Percentiles rank a stretch among this genome's conserved stretches.
Evolutionary conservation across 2,113 vertebrate species (phyloP).

Genomic region (Maccullochella peelii): DNA sequence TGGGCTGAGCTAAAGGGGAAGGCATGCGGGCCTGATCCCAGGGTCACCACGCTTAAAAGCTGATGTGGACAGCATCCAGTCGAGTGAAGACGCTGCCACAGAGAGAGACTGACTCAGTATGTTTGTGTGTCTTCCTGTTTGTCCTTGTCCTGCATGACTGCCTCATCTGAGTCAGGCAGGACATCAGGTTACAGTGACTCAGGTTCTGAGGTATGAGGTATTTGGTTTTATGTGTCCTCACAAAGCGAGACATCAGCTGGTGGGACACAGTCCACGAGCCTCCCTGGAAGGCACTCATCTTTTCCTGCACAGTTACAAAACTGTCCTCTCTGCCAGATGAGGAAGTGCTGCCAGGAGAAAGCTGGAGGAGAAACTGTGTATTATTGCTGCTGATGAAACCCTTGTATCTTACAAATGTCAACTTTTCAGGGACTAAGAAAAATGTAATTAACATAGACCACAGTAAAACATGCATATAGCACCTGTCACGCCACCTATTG

Average conservation of each 20-base stretch:
- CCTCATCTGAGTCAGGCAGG: constrained; percentile 19
- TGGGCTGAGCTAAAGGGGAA: constrained; percentile 67
- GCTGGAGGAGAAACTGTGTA: neutral
- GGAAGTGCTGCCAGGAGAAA: neutral
- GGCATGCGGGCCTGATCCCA: constrained; percentile 59
- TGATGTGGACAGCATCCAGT: constrained; percentile 37
- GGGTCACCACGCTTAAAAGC: constrained; percentile 58
- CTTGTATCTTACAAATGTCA: neutral
- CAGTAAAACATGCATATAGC: neutral
- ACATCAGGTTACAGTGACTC: constrained; percentile 30
- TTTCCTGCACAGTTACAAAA: neutral
- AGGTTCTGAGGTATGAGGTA: constrained; percentile 2
- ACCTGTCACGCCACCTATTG: neutral
- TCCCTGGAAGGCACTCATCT: constrained; percentile 9
- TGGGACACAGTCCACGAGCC: neutral
- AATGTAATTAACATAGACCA: neutral
- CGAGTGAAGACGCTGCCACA: constrained; percentile 4
- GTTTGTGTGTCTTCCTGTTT: constrained; percentile 26
- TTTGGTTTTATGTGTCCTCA: constrained; percentile 28
- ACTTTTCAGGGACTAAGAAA: neutral
- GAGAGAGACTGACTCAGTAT: constrained; percentile 13
- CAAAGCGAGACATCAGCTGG: constrained; percentile 26
- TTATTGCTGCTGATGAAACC: neutral
- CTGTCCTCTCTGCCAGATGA: neutral
- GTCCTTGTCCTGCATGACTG: neutral